These are phyloP conservation scores for Tympanoctomys barrerae DNA, from an alignment of 2,797 vertebrate species.

Conservation along the genomic window DNA sequence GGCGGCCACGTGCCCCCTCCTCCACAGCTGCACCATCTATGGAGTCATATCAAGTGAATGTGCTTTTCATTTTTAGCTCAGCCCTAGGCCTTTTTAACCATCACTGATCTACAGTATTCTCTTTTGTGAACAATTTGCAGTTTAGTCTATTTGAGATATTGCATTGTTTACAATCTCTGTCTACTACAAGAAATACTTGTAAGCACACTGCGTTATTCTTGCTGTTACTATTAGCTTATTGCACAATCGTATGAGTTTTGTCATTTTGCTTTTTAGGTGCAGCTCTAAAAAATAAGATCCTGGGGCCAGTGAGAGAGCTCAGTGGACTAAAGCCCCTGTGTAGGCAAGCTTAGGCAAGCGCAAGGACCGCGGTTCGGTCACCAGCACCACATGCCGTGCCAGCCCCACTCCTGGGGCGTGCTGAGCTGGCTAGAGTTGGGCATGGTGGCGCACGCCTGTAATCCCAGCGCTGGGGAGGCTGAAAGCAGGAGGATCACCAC, in stretches of 20 bases:
- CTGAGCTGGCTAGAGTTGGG: no score
- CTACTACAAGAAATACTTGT: background rate
- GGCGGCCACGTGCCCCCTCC: no score
- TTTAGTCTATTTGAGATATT: background rate
- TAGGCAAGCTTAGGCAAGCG: no score
- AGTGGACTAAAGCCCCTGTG: no score
- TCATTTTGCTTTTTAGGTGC: background rate
- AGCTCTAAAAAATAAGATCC: background rate
- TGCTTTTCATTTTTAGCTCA: background rate
- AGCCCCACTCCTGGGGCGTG: no score
- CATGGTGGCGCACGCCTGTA: no score
- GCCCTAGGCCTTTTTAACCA: background rate
- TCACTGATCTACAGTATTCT: background rate
- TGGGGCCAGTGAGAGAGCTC: no score
- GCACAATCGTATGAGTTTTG: background rate
- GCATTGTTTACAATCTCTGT: background rate
- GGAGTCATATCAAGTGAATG: no score
- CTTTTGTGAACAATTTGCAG: background rate
- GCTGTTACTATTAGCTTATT: background rate
- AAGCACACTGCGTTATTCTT: background rate
- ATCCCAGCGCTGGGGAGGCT: no score
- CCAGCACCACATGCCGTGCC: no score
- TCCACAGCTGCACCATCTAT: background rate
- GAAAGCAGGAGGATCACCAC: no score
- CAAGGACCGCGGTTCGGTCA: no score